Evolutionary conservation across 2,888 invertebrate species (phyloP), one percentile per base, ranked within the genome.

Genomic region (Cosmia trapezina): DNA sequence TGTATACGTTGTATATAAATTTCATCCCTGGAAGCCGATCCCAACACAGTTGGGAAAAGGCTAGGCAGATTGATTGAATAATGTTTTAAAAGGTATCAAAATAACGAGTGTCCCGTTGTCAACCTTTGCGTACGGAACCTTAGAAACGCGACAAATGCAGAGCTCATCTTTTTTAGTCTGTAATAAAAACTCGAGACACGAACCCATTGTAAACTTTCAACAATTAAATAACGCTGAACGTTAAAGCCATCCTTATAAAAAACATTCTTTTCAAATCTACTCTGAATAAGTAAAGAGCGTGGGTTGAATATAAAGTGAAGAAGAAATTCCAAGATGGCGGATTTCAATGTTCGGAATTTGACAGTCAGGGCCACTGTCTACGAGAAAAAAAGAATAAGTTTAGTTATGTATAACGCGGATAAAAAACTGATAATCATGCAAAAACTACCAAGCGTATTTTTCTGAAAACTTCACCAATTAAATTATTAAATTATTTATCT

Each of bases 171-270:
- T 61, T 41, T 22, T 59, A 78, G 37, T 47, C 5, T 12, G 59
- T 60, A 62, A 56, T 78, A 76, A 49, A 65, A 67, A 80, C 12
- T 41, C 72, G 2, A 54, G n/a, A 57, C 79, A 80, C 77, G 79
- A 14, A 0, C 5, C 43, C 14, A 62, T 76, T 70, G 65, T 51
- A 64, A 81, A 81, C 56, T 71, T 81, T 61, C 56, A 41, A 64
- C 67, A 81, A 81, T 80, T 71, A 81, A 71, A 80, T 80, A 77
- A 77, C 33, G 8, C 28, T 77, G n/a, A 17, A 43, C 19, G 14
- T 67, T 51, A 70, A 67, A 54, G 28, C 4, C 17, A n/a, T 47
- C 53, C 14, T 49, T 47, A n/a, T 11, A 60, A 53, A 75, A 67
- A 70, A 37, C 61, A 76, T 56, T 81, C 41, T 72, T 81, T 79